Percentiles rank a stretch among this genome's conserved stretches.
Conservation (phyloP, 1,140 invertebrate genomes). For the Kradibia gibbosae region DNA sequence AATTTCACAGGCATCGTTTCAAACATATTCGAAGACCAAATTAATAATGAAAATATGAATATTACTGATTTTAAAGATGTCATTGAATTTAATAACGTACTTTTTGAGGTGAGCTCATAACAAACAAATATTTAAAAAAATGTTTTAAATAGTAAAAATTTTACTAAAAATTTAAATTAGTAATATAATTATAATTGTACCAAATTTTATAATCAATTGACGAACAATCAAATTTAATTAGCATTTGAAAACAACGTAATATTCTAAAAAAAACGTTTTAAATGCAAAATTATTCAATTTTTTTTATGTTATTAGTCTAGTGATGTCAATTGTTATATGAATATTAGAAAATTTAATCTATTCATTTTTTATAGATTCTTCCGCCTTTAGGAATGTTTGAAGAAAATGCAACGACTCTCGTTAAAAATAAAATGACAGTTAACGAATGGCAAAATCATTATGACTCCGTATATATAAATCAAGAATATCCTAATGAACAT, state of each 20-base stretch:
- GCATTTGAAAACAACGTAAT: no score
- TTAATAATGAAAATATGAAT: background rate
- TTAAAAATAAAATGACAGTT: constrained; percentile 33
- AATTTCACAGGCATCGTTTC: constrained; percentile 25
- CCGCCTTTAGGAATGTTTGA: constrained; percentile 43
- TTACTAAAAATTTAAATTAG: no score
- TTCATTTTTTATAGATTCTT: constrained; percentile 25
- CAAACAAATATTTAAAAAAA: background rate
- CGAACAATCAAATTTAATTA: no score
- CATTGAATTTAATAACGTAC: constrained; percentile 37
- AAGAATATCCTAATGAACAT: background rate
- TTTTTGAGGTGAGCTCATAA: constrained; percentile 28
- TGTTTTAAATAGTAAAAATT: no score
- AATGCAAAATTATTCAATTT: no score
- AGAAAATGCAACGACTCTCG: constrained; percentile 32
- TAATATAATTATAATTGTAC: no score
- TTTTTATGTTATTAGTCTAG: no score
- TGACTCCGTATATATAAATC: background rate
- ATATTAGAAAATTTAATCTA: background rate
- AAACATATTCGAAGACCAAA: background rate
- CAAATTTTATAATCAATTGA: no score
- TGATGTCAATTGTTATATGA: background rate
- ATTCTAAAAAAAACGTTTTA: no score
- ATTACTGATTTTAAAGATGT: constrained; percentile 40
- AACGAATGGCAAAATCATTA: constrained; percentile 34